phyloP scores from a whole-genome alignment of 2,888 invertebrate species.

The Dromius quadrimaculatus region DNA sequence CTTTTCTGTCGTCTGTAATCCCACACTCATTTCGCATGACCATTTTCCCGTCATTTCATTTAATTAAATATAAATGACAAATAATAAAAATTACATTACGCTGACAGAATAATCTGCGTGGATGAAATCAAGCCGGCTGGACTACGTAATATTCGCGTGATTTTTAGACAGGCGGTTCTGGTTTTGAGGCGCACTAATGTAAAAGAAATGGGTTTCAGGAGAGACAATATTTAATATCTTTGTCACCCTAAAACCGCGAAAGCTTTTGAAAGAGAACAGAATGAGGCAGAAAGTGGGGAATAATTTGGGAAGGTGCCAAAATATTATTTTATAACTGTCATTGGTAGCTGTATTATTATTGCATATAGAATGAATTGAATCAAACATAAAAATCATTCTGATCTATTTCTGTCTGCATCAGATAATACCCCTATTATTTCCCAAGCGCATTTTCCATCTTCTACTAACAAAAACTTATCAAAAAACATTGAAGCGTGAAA shows the following conservation, averaged over 20 bases:
- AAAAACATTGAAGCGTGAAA: too few species aligned
- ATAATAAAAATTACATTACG: constrained; percentile 18
- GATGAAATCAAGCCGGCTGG: constrained; percentile 16
- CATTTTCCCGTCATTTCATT: constrained; percentile 2
- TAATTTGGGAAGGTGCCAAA: too few species aligned
- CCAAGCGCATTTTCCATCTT: too few species aligned
- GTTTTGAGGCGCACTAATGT: not conserved
- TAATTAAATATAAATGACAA: constrained; percentile 22
- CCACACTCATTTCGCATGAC: not conserved
- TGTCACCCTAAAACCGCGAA: constrained; percentile 11
- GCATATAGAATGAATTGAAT: too few species aligned
- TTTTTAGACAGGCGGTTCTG: constrained; percentile 3
- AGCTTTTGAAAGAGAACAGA: not conserved
- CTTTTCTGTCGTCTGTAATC: not conserved
- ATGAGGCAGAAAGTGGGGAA: too few species aligned
- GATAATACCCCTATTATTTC: too few species aligned
- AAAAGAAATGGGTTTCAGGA: constrained; percentile 30
- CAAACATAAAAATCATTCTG: too few species aligned
- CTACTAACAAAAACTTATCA: too few species aligned
- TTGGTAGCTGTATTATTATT: too few species aligned
- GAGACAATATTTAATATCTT: constrained; percentile 31
- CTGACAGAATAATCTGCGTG: constrained; percentile 25
- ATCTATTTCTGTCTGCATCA: too few species aligned
- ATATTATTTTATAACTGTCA: too few species aligned
- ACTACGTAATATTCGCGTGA: constrained; percentile 6